Percentiles rank a stretch among this genome's conserved stretches.
Evolutionary conservation across 2,797 vertebrate species (phyloP).

Genomic region (Sphenopsis melanotis): DNA sequence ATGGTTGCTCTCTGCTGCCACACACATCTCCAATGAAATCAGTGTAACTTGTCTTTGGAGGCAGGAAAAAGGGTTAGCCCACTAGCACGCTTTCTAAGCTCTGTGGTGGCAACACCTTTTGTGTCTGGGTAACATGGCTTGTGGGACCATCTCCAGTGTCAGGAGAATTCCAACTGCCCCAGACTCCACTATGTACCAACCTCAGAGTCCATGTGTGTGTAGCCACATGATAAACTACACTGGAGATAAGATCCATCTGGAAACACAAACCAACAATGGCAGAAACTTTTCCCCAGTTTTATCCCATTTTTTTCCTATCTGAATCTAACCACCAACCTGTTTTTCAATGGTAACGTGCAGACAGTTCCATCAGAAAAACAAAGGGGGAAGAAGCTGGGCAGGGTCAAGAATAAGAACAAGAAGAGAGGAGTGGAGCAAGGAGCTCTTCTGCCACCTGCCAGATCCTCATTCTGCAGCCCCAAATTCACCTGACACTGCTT

Average conservation of each 20-base stretch:
- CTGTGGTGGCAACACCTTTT: background rate
- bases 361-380: background rate
- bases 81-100: background rate
- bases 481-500: background rate
- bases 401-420: background rate
- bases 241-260: background rate
- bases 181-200: background rate
- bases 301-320: background rate
- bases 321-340: background rate
- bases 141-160: background rate
- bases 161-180: background rate
- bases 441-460: background rate
- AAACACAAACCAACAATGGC: background rate
- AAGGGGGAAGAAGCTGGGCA: background rate
- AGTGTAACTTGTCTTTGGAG: background rate
- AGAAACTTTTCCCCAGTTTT: background rate
- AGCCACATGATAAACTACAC: background rate
- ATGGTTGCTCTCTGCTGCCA: background rate
- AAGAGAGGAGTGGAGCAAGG: background rate
- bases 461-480: background rate
- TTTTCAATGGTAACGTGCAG: fast-evolving
- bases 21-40: fast-evolving
- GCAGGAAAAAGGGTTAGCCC: background rate
- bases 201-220: background rate
- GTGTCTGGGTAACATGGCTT: background rate